Evolutionary conservation across 2,797 vertebrate genomes (phyloP).

Genomic region (Spinibarbus caldwelli): DNA sequence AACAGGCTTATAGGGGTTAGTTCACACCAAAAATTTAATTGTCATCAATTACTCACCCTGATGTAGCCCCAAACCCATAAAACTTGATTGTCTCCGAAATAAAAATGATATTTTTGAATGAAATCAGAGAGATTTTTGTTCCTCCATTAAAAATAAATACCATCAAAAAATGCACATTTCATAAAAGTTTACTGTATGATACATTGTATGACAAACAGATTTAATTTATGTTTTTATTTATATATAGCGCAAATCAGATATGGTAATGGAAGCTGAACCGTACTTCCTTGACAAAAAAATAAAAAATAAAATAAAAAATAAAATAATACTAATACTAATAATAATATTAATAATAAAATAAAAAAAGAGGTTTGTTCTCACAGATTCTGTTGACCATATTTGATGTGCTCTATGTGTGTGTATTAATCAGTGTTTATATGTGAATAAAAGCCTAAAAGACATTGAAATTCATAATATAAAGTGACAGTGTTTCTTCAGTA

Average conservation of each 20-base stretch:
- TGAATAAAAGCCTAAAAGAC: neutral
- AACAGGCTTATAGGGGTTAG: neutral
- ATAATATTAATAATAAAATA: neutral
- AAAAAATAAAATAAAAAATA: neutral
- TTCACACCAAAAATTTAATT: neutral
- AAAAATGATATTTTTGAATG: neutral
- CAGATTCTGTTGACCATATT: neutral
- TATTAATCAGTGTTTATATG: neutral
- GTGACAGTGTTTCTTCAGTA: neutral
- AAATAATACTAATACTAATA: no score
- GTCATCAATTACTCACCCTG: no score
- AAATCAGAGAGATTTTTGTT: no score
- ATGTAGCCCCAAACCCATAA: neutral
- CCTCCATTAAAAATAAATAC: no score
- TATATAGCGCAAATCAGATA: neutral
- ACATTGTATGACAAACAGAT: neutral
- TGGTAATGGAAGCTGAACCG: neutral
- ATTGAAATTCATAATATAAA: neutral
- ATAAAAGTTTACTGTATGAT: neutral
- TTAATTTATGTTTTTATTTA: neutral
- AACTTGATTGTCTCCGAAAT: neutral
- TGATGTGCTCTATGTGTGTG: neutral
- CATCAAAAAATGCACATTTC: neutral
- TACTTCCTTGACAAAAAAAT: neutral
- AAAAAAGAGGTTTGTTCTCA: neutral